These are phyloP conservation scores for Dinomys branickii DNA, from an alignment of 2,113 vertebrate species.

Conservation along the genomic window DNA sequence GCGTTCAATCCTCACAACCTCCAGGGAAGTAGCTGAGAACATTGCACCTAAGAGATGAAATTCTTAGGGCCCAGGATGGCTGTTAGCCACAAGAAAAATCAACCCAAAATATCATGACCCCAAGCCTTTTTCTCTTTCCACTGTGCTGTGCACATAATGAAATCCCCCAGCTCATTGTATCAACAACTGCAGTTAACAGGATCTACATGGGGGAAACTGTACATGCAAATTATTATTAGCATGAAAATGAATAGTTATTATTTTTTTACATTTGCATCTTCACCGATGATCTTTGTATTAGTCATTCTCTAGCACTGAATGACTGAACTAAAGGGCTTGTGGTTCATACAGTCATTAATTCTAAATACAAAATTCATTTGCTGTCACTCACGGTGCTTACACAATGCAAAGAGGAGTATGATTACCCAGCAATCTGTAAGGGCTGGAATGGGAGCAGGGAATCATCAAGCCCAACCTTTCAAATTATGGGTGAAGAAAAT, in stretches of 20 bases:
- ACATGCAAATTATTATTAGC: conserved; percentile 67
- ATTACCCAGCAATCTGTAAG: conserved; percentile 5
- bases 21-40: background rate
- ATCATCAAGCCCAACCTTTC: conserved; percentile 51
- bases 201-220: background rate
- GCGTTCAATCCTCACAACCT: background rate
- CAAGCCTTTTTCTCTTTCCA: background rate
- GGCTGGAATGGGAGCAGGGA: background rate
- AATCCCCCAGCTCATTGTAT: background rate
- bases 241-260: conserved; percentile 69
- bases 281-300: conserved; percentile 71
- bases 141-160: background rate
- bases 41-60: background rate
- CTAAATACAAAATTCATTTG: conserved; percentile 73
- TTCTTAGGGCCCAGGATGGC: background rate
- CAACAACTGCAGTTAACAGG: background rate
- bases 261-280: conserved; percentile 73
- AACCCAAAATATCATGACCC: background rate
- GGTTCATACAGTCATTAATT: conserved; percentile 62
- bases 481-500: conserved; percentile 38
- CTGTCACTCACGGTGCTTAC: conserved; percentile 63
- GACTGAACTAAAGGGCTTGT: conserved; percentile 59
- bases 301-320: conserved; percentile 66
- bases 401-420: conserved; percentile 42
- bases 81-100: background rate